A percentile compares a stretch with the other conserved stretches of the same genome.
These are phyloP conservation scores for Nyctereutes procyonoides DNA, from an alignment of 2,113 vertebrate species.

Conservation along the genomic window DNA sequence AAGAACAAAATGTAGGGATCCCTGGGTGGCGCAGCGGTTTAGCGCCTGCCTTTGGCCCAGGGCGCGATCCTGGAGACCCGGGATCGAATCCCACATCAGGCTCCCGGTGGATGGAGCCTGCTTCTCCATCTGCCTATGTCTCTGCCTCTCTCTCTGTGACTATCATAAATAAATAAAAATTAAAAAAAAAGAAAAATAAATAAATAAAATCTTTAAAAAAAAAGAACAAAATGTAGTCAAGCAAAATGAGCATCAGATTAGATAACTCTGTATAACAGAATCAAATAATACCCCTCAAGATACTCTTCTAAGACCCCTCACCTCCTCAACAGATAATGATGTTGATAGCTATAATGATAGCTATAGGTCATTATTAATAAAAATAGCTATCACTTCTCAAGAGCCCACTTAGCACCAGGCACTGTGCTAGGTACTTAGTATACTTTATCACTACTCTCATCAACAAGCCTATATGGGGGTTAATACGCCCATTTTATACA, in stretches of 20 bases:
- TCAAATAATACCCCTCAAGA: constrained; percentile 37
- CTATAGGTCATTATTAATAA: background rate
- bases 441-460: background rate
- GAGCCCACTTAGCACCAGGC: constrained; percentile 15
- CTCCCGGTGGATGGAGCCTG: too few relatives aligned
- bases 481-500: background rate
- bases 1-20: constrained; percentile 30
- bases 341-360: constrained; percentile 8
- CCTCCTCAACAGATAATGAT: background rate
- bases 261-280: background rate
- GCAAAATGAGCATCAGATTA: constrained; percentile 42
- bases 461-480: background rate
- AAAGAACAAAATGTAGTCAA: constrained; percentile 34
- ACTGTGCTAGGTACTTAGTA: background rate
- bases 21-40: too few relatives aligned
- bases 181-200: too few relatives aligned
- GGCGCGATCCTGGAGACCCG: too few relatives aligned
- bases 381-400: constrained; percentile 43
- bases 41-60: too few relatives aligned
- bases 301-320: background rate
- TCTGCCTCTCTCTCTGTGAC: too few relatives aligned
- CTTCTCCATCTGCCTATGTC: too few relatives aligned
- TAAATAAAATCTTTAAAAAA: too few relatives aligned
- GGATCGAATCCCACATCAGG: too few relatives aligned
- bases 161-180: too few relatives aligned